These are phyloP conservation scores for Aplocera efformata DNA, from an alignment of 2,888 invertebrate species.

Conservation along the genomic window DNA sequence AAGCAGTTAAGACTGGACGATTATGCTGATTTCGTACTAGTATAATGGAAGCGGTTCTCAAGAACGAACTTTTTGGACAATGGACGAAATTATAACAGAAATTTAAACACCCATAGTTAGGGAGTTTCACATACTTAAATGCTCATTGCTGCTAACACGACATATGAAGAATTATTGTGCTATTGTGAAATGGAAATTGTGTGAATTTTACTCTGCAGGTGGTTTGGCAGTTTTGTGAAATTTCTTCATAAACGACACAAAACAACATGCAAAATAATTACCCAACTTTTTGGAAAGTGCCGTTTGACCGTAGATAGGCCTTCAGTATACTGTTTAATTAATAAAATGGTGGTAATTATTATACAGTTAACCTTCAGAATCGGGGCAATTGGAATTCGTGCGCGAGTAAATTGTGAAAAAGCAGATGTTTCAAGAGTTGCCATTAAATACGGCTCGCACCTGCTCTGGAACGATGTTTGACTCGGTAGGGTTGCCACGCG, in stretches of 20 bases:
- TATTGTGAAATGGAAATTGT: slow-evolving; percentile 57
- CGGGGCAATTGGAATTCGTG: slow-evolving; percentile 61
- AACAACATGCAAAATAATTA: slow-evolving; percentile 1
- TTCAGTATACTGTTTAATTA: slow-evolving; percentile 14
- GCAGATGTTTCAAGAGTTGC: slow-evolving; percentile 69
- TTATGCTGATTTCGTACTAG: slow-evolving; percentile 74
- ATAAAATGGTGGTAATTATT: slow-evolving; percentile 11
- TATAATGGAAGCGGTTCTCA: slow-evolving; percentile 78
- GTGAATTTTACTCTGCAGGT: slow-evolving; percentile 27
- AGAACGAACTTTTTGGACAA: slow-evolving; percentile 76
- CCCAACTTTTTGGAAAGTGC: background rate
- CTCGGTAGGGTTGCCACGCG: slow-evolving; percentile 39
- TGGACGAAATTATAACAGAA: slow-evolving; percentile 74
- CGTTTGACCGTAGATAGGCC: background rate
- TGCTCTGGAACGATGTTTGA: slow-evolving; percentile 51
- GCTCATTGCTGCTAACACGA: slow-evolving; percentile 67
- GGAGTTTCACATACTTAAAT: slow-evolving; percentile 75
- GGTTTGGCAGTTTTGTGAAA: slow-evolving; percentile 17
- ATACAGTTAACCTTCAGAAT: slow-evolving; percentile 35
- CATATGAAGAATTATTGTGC: slow-evolving; percentile 71
- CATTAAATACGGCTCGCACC: slow-evolving; percentile 62
- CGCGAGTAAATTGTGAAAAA: slow-evolving; percentile 64
- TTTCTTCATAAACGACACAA: slow-evolving; percentile 1
- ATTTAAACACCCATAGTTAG: slow-evolving; percentile 61
- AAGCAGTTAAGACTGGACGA: slow-evolving; percentile 71